Conservation (phyloP, 2,113 vertebrate genomes). For the Oryzias melastigma region DNA sequence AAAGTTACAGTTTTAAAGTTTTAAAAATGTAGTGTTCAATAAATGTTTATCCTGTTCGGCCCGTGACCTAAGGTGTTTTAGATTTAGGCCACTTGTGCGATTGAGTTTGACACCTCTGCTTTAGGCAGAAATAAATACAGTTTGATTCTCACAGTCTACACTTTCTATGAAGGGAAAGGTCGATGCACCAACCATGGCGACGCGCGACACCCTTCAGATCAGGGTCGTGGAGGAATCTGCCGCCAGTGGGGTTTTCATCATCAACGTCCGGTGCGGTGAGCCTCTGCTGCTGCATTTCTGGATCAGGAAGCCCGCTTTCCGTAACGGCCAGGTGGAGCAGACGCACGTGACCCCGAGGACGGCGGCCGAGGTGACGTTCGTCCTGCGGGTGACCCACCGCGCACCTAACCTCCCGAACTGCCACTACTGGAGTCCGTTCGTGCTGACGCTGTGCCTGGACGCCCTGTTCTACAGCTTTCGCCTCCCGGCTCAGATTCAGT, state of each 20-base stretch:
- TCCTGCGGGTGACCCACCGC: conserved; percentile 53
- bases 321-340: conserved; percentile 67
- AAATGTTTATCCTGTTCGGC: too few relatives aligned
- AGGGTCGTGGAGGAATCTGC: conserved; percentile 61
- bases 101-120: too few relatives aligned
- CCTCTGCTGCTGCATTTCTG: conserved; percentile 64
- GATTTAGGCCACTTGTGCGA: too few relatives aligned
- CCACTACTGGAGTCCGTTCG: conserved; percentile 71
- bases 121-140: too few relatives aligned
- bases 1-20: too few relatives aligned
- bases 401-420: conserved; percentile 45
- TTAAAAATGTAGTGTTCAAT: too few relatives aligned
- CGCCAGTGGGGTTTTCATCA: conserved; percentile 59
- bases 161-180: conserved; percentile 4
- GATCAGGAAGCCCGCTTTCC: conserved; percentile 59
- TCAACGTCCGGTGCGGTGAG: conserved; percentile 52
- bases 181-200: conserved; percentile 61
- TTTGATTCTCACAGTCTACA: too few relatives aligned
- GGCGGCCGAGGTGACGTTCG: conserved; percentile 41
- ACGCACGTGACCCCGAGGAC: neutral
- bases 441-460: conserved; percentile 62
- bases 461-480: conserved; percentile 55
- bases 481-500: conserved; percentile 31
- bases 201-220: conserved; percentile 52
- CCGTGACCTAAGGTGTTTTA: too few relatives aligned